These are phyloP conservation scores for Eupithecia inturbata DNA, from an alignment of 2,888 invertebrate species.

Conservation along the genomic window DNA sequence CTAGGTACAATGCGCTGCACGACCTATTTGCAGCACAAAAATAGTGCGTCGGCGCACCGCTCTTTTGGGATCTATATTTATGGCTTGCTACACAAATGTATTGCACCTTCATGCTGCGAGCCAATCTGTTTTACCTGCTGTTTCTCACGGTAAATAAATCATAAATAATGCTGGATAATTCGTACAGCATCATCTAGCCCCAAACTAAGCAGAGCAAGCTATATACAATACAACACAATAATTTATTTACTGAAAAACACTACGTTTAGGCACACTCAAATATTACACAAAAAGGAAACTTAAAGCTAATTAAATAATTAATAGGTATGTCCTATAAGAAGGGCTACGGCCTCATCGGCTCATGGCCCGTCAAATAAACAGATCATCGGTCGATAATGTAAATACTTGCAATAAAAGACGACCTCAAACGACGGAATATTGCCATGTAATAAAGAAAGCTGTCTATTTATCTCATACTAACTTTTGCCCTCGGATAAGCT, in stretches of 20 bases:
- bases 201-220: too few relatives aligned
- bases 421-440: neutral
- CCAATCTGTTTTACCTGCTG: neutral
- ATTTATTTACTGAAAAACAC: too few relatives aligned
- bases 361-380: neutral
- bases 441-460: neutral
- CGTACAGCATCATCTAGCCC: too few relatives aligned
- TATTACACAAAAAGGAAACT: too few relatives aligned
- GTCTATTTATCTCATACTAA: neutral
- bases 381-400: neutral
- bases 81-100: conserved; percentile 26
- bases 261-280: too few relatives aligned
- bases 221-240: too few relatives aligned
- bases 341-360: too few relatives aligned
- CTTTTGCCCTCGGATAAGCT: neutral
- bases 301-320: too few relatives aligned
- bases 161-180: too few relatives aligned
- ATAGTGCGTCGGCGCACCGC: conserved; percentile 50
- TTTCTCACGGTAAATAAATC: neutral
- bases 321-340: too few relatives aligned
- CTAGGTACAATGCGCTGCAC: conserved; percentile 26
- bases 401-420: neutral
- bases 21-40: conserved; percentile 58
- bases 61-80: conserved; percentile 25
- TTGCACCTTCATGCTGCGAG: neutral